A percentile compares a stretch with the other conserved stretches of the same genome.
phyloP scores from a whole-genome alignment of 2,888 invertebrate species.

The Meta bourneti region DNA sequence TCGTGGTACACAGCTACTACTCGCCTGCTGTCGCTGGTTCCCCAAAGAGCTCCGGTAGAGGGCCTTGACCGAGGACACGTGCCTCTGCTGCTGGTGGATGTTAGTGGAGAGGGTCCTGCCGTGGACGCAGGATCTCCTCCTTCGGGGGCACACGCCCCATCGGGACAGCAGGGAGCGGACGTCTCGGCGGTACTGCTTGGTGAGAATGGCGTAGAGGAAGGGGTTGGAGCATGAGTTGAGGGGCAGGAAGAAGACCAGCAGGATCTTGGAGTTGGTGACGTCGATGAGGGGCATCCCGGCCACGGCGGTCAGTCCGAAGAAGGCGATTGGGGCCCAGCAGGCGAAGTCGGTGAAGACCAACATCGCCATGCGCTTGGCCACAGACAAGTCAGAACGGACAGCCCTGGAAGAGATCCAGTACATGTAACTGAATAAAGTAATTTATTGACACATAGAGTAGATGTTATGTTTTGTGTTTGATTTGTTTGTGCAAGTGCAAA shows the following conservation, averaged over 20 bases:
- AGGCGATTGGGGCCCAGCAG: constrained; percentile 90
- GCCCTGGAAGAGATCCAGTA: constrained; percentile 57
- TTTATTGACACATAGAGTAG: neutral
- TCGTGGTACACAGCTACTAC: too few relatives aligned
- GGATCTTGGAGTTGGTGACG: constrained; percentile 85
- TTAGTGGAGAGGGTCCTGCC: constrained; percentile 74
- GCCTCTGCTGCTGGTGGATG: constrained; percentile 56
- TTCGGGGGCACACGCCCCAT: constrained; percentile 80
- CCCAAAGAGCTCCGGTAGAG: constrained; percentile 54
- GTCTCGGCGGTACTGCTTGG: constrained; percentile 91
- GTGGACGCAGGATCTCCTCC: constrained; percentile 76
- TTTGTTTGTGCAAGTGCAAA: too few relatives aligned
- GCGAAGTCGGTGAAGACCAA: constrained; percentile 88
- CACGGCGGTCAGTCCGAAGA: constrained; percentile 92
- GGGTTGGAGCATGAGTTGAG: constrained; percentile 96
- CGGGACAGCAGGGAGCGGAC: constrained; percentile 86
- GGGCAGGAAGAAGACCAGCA: constrained; percentile 94
- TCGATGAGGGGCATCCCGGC: constrained; percentile 91
- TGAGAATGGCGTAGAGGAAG: constrained; percentile 93
- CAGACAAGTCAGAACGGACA: constrained; percentile 85
- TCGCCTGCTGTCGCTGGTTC: constrained; percentile 29
- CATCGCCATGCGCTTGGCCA: constrained; percentile 95
- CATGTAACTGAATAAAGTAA: constrained; percentile 44
- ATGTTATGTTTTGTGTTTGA: neutral
- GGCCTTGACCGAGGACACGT: constrained; percentile 59